phyloP scores from a whole-genome alignment of 2,888 invertebrate genomes.

The Hirudinaria manillensis region DNA sequence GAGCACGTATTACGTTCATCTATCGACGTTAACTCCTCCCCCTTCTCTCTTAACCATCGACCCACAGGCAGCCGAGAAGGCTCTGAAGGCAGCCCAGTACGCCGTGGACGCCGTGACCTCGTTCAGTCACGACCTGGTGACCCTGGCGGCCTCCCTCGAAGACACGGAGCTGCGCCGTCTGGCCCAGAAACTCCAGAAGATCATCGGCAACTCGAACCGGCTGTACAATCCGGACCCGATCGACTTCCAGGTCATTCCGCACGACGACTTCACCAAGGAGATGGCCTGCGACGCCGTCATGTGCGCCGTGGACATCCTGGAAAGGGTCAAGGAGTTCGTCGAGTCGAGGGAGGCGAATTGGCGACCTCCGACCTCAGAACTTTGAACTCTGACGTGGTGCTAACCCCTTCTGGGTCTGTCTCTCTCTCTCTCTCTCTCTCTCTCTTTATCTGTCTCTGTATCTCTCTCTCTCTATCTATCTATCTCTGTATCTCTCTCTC shows the following conservation, averaged over 20 bases:
- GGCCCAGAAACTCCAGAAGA: conserved; percentile 36
- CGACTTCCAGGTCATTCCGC: conserved; percentile 35
- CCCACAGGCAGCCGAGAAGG: conserved; percentile 35
- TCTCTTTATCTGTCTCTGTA: no score
- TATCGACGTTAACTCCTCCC: no score
- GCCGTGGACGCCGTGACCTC: conserved; percentile 35
- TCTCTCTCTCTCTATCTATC: no score
- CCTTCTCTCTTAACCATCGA: no score
- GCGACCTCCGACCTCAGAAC: no score
- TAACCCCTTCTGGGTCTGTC: no score
- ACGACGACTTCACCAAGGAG: conserved; percentile 35
- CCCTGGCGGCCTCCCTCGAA: conserved; percentile 34
- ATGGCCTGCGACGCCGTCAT: conserved; percentile 36
- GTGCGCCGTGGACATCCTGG: conserved; percentile 35
- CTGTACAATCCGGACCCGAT: conserved; percentile 36
- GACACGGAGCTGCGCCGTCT: conserved; percentile 34
- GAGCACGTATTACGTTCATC: no score
- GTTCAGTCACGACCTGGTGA: conserved; percentile 36
- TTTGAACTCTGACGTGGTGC: no score
- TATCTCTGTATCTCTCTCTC: no score
- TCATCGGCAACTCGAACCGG: conserved; percentile 35
- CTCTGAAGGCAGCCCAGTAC: conserved; percentile 35
- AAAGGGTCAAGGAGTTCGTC: conserved; percentile 39
- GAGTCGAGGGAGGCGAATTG: conserved; percentile 33
- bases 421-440: no score